Evolutionary conservation across 2,113 vertebrate species (phyloP), one percentile per base, ranked within the genome.

Genomic region (Calyptommatus sinebrachiatus): DNA sequence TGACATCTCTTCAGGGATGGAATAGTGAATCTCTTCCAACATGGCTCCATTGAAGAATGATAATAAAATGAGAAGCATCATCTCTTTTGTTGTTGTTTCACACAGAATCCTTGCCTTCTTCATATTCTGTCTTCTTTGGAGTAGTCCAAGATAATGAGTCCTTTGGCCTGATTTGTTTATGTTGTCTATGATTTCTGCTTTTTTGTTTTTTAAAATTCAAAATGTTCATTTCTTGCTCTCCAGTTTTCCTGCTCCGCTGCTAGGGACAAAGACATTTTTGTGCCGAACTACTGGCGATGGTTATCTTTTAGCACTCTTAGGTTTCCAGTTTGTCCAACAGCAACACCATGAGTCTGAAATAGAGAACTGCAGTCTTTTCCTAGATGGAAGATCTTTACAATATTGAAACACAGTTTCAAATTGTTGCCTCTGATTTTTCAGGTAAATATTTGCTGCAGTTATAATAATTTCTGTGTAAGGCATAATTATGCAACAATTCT

Each of bases 1-100:
- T 57, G 70, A 77, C 76, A 83, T 74, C 41, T 89, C 85, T 26
- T 87, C 88, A 29, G 76, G 46, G 71, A 89, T 75, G 48, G 85
- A 89, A 76, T 86, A 88, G 46, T 76, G 67, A 35, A 81, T 31
- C 48, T 77, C 71, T 73, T 73, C 71, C 50, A 73, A 60, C 57
- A 60, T 8, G 7, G 50, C 28, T 73, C 50, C 71, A 73, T 1
- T 22, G 5, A 73, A 31, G 7, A 73, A 73, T 31, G 28, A 60
- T 73, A 29, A 60, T 14, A 73, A 60, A 31, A 73, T 29, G 8
- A 60, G 71, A 60, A 60, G 50, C 1, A 3, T 31, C 0, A 57
- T 60, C 4, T 73, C 3, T 10, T 29, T 73, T 2, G 8, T 7
- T 57, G 71, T 1, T 57, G 71, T 60, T 73, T 73, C 28, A 73